Base-by-base conservation (phyloP, 2,113 vertebrate genomes). In the Pipa parva region DNA sequence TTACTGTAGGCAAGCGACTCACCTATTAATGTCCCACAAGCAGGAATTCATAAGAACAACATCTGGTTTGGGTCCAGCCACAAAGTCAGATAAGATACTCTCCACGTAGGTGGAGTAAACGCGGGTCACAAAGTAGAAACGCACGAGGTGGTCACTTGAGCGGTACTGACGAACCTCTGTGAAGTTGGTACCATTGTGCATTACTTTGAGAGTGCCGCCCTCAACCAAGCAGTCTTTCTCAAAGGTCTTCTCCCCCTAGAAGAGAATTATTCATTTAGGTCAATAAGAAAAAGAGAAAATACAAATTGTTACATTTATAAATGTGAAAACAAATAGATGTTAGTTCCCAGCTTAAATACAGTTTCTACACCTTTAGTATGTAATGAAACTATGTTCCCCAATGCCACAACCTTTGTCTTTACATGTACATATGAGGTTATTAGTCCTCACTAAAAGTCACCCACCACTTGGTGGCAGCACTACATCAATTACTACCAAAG, bases 11-110 rank as follows among this genome's bases (percentile, higher is more conserved):
- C n/a, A n/a, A 10, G 22, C 9, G 11, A n/a, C 36, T 17, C 39
- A 95, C 92, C 93, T 92, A 56, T 87, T 92, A 49, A 94, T 75
- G 52, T 95, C 92, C 93, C 93, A 94, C 63, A 93, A 68, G 22
- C 93, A 95, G 72, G 92, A 94, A 80, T 91, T 95, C 50, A 91
- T 71, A 33, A 93, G 81, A 67, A 94, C 64, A 8, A 93, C 24
- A 51, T 93, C 91, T 1, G 92, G 92, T 31, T 87, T 80, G 15
- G 81, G 74, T 1, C 84, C 90, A 0, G 45, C 46, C 2, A 73
- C 71, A 48, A 95, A 83, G 60, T 92, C 90, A 0, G 84, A 67
- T 18, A 95, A 63, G 73, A 94, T 63, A 46, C 81, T 90, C 71
- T 87, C 80, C 72, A 93, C 75, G 65, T 93, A 93, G 7, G 8